These are phyloP conservation scores for Acrobasis suavella DNA, from an alignment of 2,888 invertebrate genomes.

Conservation along the genomic window DNA sequence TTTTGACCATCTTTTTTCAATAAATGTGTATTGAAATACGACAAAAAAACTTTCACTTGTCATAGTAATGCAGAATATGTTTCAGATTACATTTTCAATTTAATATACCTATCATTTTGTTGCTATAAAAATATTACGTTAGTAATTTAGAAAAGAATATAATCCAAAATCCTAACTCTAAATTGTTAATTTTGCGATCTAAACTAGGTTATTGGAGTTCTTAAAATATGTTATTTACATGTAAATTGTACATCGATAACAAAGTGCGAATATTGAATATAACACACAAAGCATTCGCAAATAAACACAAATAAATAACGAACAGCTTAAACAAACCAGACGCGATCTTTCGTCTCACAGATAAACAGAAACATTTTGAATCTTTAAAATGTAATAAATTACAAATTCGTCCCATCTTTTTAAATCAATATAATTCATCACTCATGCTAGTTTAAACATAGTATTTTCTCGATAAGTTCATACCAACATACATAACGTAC, in stretches of 20 bases:
- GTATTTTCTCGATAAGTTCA: too few species aligned
- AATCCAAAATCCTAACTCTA: background rate
- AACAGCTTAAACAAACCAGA: slow-evolving; percentile 20
- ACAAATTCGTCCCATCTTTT: too few species aligned
- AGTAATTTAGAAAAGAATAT: background rate
- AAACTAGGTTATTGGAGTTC: slow-evolving; percentile 2
- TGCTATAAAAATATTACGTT: background rate
- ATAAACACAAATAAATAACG: slow-evolving; percentile 24
- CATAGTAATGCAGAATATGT: too few species aligned
- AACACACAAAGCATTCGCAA: slow-evolving; percentile 37
- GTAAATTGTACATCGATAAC: slow-evolving; percentile 18
- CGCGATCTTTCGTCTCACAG: slow-evolving; percentile 7
- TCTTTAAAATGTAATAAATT: background rate
- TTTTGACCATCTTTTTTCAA: too few species aligned
- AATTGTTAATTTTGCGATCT: background rate
- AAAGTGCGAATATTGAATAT: slow-evolving; percentile 31
- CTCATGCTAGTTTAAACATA: too few species aligned
- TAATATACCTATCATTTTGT: background rate
- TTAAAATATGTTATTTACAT: slow-evolving; percentile 18
- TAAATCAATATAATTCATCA: too few species aligned
- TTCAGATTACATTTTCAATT: slow-evolving; percentile 10
- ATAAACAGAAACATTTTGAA: slow-evolving; percentile 8
- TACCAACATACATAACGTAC: background rate
- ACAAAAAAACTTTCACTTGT: too few species aligned
- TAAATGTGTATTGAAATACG: too few species aligned